Evolutionary conservation across 2,113 vertebrate species (phyloP).

Genomic region (Tylochromis polylepis): DNA sequence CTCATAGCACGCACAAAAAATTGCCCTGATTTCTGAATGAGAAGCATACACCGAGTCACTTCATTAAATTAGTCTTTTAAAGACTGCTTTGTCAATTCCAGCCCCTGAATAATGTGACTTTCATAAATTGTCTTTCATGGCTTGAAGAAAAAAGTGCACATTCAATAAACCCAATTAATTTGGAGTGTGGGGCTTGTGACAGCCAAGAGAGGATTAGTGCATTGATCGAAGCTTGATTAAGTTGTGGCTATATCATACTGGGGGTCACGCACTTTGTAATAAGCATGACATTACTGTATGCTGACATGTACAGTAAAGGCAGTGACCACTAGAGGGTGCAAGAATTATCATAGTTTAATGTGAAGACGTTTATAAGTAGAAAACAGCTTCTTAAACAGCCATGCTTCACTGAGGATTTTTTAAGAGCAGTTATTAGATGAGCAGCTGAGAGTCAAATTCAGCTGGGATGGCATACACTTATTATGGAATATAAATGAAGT

Average conservation of each 20-base stretch:
- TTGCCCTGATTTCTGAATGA: neutral
- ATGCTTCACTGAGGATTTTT: neutral
- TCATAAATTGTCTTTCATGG: constrained; percentile 19
- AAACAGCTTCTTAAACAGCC: constrained; percentile 20
- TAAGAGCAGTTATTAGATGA: constrained; percentile 11
- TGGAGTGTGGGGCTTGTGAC: neutral
- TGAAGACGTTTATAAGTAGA: neutral
- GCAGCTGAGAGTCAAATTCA: constrained; percentile 3
- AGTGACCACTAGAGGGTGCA: constrained; percentile 58
- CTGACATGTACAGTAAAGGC: neutral
- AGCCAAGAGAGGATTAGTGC: neutral
- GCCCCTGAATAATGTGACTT: constrained; percentile 3
- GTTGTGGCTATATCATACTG: constrained; percentile 1
- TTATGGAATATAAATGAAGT: constrained; percentile 15
- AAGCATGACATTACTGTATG: neutral
- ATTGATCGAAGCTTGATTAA: constrained; percentile 37
- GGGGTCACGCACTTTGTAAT: neutral
- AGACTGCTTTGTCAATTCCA: constrained; percentile 31
- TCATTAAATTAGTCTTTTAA: constrained; percentile 22
- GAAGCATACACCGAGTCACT: neutral
- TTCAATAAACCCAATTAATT: constrained; percentile 41
- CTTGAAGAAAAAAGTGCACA: constrained; percentile 26
- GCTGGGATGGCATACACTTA: neutral
- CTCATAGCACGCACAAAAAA: neutral
- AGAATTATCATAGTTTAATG: neutral